These are phyloP conservation scores for Ciconia maguari DNA, from an alignment of 2,113 vertebrate species.

Conservation along the genomic window DNA sequence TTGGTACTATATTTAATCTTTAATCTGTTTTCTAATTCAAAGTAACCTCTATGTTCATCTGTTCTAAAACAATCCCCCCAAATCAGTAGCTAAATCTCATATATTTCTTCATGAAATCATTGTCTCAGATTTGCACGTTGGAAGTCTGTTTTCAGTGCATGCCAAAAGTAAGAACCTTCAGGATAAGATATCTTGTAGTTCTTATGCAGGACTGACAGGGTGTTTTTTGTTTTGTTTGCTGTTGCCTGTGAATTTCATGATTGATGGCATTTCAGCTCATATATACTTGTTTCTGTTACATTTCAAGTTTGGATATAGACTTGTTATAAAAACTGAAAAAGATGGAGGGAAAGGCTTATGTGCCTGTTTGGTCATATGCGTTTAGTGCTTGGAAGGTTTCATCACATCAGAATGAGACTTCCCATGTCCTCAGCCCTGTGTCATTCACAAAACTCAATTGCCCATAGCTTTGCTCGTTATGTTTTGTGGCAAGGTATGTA, in stretches of 20 bases:
- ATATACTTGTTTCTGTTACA: background rate
- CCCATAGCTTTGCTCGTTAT: background rate
- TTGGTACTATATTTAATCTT: background rate
- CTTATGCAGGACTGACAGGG: background rate
- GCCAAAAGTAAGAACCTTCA: background rate
- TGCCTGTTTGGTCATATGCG: background rate
- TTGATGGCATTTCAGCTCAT: background rate
- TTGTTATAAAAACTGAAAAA: background rate
- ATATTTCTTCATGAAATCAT: background rate
- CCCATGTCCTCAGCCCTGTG: background rate
- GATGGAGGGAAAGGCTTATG: background rate
- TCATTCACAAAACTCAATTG: background rate
- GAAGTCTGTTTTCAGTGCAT: background rate
- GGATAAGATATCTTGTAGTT: background rate
- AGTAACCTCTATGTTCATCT: background rate
- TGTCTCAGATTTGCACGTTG: background rate
- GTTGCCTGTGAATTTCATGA: background rate
- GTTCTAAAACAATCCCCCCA: background rate
- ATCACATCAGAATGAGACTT: background rate
- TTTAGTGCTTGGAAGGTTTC: background rate
- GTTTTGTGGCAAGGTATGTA: background rate
- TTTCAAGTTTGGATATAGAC: background rate
- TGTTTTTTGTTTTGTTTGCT: background rate
- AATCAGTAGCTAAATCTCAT: background rate
- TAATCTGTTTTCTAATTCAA: background rate